Conservation (phyloP, 2,113 vertebrate species). For the Psephotus haematonotus region DNA sequence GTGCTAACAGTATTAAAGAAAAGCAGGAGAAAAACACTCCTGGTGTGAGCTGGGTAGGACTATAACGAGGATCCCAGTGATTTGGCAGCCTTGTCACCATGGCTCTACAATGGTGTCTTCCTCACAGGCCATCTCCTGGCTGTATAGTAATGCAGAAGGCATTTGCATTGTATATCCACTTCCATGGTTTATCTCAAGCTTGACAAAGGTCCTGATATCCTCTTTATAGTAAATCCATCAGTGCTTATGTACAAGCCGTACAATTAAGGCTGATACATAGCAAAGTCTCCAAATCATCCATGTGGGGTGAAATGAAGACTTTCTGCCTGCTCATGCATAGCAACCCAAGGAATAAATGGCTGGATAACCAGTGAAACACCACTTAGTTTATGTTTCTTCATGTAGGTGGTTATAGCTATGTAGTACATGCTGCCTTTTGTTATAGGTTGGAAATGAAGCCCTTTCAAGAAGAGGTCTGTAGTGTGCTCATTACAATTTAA, state of each 20-base stretch:
- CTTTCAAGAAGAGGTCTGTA: background rate
- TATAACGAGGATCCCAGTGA: accelerated
- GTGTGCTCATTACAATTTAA: slow-evolving; percentile 5
- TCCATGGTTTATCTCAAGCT: background rate
- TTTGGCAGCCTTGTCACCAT: background rate
- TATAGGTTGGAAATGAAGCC: background rate
- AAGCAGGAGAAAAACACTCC: background rate
- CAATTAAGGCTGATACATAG: background rate
- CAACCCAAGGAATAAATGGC: background rate
- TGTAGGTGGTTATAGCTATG: background rate
- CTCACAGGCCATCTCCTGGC: background rate
- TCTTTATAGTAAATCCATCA: background rate
- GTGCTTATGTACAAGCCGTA: accelerated
- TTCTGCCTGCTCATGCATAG: background rate
- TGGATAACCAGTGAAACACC: background rate
- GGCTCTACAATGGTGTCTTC: background rate
- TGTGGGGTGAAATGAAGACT: background rate
- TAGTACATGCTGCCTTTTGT: background rate
- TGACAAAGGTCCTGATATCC: background rate
- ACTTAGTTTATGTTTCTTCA: background rate
- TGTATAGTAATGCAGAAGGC: background rate
- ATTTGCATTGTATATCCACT: background rate
- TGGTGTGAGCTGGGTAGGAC: background rate
- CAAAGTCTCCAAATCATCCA: background rate
- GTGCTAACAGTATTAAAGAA: background rate